Conservation (phyloP, 2,888 invertebrate genomes). For the Neoascia interrupta region DNA sequence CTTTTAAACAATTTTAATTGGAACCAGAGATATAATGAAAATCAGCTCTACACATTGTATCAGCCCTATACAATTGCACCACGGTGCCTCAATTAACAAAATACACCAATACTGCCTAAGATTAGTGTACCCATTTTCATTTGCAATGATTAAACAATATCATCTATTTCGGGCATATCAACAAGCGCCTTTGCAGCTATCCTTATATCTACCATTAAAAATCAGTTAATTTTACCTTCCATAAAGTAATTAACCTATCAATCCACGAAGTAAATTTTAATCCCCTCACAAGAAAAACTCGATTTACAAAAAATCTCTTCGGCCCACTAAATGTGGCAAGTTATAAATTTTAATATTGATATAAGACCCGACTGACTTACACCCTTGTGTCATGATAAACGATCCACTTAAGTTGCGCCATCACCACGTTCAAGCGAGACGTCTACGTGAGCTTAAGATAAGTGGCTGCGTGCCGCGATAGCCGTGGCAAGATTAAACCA, state of each 20-base stretch:
- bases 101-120: too few relatives aligned
- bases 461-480: conserved; percentile 59
- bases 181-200: too few relatives aligned
- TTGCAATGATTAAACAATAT: too few relatives aligned
- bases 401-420: conserved; percentile 24
- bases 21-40: too few relatives aligned
- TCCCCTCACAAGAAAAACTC: neutral
- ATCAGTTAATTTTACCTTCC: neutral
- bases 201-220: too few relatives aligned
- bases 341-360: conserved; percentile 10
- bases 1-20: too few relatives aligned
- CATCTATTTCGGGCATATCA: too few relatives aligned
- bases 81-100: too few relatives aligned
- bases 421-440: conserved; percentile 23
- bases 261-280: conserved; percentile 9
- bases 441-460: conserved; percentile 53
- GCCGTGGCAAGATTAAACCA: conserved; percentile 21
- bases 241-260: conserved; percentile 7
- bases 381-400: conserved; percentile 31
- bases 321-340: neutral
- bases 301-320: conserved; percentile 1
- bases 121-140: too few relatives aligned
- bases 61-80: too few relatives aligned
- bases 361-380: conserved; percentile 6
- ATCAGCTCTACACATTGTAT: too few relatives aligned